Evolutionary conservation across 2,113 vertebrate species (phyloP).

Genomic region (Larimichthys polyactis): DNA sequence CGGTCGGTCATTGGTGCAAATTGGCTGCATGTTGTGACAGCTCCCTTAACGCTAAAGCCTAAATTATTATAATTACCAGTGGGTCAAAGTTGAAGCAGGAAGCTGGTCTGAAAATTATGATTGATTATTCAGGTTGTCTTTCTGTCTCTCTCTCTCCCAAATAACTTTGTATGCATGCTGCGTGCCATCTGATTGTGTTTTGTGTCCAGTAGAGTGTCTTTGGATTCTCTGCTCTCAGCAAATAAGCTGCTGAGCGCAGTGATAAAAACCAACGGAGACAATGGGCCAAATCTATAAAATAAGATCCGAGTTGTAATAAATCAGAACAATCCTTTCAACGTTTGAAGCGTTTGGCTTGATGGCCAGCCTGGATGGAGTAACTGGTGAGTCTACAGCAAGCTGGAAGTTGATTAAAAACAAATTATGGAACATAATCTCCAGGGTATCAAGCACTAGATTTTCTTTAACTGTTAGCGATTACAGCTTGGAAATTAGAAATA

Average conservation of each 20-base stretch:
- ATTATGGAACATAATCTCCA: not conserved
- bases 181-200: not conserved
- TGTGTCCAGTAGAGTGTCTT: not conserved
- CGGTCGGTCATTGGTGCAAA: not conserved
- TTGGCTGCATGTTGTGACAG: no score
- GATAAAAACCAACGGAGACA: not conserved
- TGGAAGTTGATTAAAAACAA: no score
- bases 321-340: not conserved
- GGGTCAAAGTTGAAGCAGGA: not conserved
- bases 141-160: not conserved
- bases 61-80: not conserved
- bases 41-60: no score
- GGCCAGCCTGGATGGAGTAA: not conserved
- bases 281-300: not conserved
- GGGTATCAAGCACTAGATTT: not conserved
- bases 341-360: not conserved
- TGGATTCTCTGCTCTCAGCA: not conserved
- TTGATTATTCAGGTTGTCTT: not conserved
- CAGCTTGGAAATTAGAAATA: not conserved
- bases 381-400: not conserved
- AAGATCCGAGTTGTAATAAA: conserved; percentile 21
- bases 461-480: not conserved
- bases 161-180: not conserved
- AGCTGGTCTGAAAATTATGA: not conserved
- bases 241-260: not conserved